Evolutionary conservation across 2,888 invertebrate genomes (phyloP).

Genomic region (Fissipunctia ypsillon): DNA sequence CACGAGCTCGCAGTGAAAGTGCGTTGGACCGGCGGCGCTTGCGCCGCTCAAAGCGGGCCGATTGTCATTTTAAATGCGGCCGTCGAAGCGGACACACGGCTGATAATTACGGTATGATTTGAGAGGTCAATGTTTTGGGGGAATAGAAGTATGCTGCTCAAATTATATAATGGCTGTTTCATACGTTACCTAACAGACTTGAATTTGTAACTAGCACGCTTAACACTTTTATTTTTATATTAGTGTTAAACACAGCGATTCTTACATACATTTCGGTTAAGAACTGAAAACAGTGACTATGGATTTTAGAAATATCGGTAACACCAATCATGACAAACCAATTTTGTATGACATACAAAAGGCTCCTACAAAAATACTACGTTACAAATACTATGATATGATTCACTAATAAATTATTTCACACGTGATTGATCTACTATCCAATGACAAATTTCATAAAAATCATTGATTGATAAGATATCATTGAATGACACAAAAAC

Average conservation of each 20-base stretch:
- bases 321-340: not conserved
- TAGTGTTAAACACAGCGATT: not conserved
- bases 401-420: conserved; percentile 33
- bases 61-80: conserved; percentile 74
- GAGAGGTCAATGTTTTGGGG: conserved; percentile 66
- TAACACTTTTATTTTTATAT: conserved; percentile 15
- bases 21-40: conserved; percentile 67
- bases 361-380: not conserved
- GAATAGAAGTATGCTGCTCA: conserved; percentile 57
- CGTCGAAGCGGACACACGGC: conserved; percentile 70
- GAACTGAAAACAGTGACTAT: not conserved
- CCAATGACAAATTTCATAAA: conserved; percentile 49
- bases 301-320: not conserved
- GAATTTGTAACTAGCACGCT: conserved; percentile 9
- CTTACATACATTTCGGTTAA: not conserved
- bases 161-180: conserved; percentile 52
- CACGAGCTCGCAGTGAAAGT: conserved; percentile 84
- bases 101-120: conserved; percentile 60
- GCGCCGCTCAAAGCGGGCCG: conserved; percentile 62
- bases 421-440: conserved; percentile 28
- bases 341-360: conserved; percentile 24
- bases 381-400: conserved; percentile 25
- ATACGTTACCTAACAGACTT: conserved; percentile 42
- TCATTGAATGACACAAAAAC: conserved; percentile 29
- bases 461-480: conserved; percentile 53